Conservation (phyloP, 2,888 invertebrate species). For the Lepas anatifera region DNA sequence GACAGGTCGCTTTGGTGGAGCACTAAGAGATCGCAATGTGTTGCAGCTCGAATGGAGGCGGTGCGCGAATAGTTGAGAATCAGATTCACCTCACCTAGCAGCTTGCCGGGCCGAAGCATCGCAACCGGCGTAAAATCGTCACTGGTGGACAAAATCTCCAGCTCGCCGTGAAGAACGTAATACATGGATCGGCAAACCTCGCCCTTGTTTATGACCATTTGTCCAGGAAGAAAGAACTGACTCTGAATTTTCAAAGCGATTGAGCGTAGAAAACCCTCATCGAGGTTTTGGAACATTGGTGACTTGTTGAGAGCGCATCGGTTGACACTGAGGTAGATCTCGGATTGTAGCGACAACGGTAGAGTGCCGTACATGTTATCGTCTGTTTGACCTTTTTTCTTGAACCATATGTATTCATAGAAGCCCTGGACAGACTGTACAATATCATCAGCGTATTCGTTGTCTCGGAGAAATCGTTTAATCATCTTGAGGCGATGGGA, state of each 20-base stretch:
- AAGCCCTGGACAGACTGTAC: background rate
- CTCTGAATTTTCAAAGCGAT: background rate
- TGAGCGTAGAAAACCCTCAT: background rate
- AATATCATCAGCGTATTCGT: background rate
- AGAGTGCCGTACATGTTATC: background rate
- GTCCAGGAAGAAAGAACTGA: background rate
- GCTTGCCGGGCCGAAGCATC: background rate
- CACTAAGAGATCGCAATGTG: background rate
- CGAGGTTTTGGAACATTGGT: background rate
- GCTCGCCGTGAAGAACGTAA: background rate
- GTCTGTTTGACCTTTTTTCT: background rate
- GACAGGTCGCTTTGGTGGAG: background rate
- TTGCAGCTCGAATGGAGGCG: background rate
- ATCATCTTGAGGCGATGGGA: background rate
- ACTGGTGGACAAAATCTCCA: background rate
- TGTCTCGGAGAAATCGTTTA: background rate
- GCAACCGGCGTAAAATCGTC: background rate
- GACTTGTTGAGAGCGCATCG: background rate
- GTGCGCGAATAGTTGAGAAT: background rate
- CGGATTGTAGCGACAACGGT: background rate
- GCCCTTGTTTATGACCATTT: background rate
- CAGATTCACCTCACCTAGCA: background rate
- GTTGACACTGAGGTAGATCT: background rate
- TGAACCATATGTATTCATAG: background rate
- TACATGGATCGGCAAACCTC: background rate